Conservation (phyloP, 2,888 invertebrate genomes). For the Uloborus plumipes region DNA sequence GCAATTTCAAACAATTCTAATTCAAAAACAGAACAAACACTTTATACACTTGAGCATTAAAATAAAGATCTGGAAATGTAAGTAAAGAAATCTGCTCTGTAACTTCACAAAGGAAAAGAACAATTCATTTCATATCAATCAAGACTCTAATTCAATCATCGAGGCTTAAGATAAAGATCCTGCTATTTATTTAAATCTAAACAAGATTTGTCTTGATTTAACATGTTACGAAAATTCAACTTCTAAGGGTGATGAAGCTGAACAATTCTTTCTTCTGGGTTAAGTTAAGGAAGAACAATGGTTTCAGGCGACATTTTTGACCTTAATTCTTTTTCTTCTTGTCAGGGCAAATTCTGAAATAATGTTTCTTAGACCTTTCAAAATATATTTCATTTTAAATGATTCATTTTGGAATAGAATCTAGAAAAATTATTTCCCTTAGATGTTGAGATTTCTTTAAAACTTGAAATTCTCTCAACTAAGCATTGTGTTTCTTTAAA, state of each 20-base stretch:
- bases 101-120: background rate
- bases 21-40: too few species aligned
- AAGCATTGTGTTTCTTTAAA: too few species aligned
- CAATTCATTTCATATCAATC: conserved; percentile 1
- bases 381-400: too few species aligned
- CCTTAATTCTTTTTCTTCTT: conserved; percentile 14
- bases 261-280: background rate
- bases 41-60: too few species aligned
- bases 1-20: too few species aligned
- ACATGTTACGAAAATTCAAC: conserved; percentile 27
- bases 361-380: conserved; percentile 7
- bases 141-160: conserved; percentile 27
- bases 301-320: conserved; percentile 1
- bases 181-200: conserved; percentile 51
- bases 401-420: too few species aligned
- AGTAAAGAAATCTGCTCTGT: background rate
- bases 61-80: too few species aligned
- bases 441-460: too few species aligned
- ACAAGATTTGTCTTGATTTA: conserved; percentile 45
- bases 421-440: too few species aligned
- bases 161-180: conserved; percentile 9
- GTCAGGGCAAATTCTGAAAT: conserved; percentile 33
- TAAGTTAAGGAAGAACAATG: conserved; percentile 16
- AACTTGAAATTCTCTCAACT: too few species aligned
- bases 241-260: conserved; percentile 14